These are phyloP conservation scores for Nezara viridula DNA, from an alignment of 2,888 invertebrate species.

Conservation along the genomic window DNA sequence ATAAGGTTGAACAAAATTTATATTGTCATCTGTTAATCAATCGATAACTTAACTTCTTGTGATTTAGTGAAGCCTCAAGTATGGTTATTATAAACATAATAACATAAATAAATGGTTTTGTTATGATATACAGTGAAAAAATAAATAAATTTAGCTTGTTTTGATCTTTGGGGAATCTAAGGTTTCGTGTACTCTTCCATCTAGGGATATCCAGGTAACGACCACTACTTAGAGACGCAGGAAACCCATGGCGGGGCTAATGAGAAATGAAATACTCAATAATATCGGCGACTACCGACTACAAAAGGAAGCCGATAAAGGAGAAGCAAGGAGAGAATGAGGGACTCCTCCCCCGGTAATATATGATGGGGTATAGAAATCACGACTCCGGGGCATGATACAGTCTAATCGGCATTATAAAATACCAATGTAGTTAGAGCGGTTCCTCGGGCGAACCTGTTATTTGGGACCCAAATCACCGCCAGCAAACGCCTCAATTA, in stretches of 20 bases:
- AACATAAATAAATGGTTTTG: background rate
- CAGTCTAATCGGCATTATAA: constrained; percentile 64
- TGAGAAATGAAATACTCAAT: constrained; percentile 20
- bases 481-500: constrained; percentile 63
- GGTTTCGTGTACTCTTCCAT: background rate
- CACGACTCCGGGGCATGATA: constrained; percentile 61
- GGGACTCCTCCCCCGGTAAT: constrained; percentile 38
- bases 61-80: too few relatives aligned
- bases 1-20: too few relatives aligned
- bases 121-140: background rate
- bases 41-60: too few relatives aligned
- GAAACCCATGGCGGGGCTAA: constrained; percentile 14
- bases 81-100: too few relatives aligned
- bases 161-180: background rate
- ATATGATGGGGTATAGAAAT: constrained; percentile 32
- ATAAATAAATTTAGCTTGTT: background rate
- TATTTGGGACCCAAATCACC: constrained; percentile 64
- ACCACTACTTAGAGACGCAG: background rate
- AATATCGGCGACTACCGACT: constrained; percentile 45
- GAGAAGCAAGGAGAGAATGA: constrained; percentile 14
- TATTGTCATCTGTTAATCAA: too few relatives aligned
- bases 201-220: background rate
- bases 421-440: constrained; percentile 64
- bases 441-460: constrained; percentile 62
- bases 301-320: constrained; percentile 36